Percentiles rank a stretch among this genome's conserved stretches.
phyloP scores from a whole-genome alignment of 2,888 invertebrate species.

The Linnaemya vulpina region DNA sequence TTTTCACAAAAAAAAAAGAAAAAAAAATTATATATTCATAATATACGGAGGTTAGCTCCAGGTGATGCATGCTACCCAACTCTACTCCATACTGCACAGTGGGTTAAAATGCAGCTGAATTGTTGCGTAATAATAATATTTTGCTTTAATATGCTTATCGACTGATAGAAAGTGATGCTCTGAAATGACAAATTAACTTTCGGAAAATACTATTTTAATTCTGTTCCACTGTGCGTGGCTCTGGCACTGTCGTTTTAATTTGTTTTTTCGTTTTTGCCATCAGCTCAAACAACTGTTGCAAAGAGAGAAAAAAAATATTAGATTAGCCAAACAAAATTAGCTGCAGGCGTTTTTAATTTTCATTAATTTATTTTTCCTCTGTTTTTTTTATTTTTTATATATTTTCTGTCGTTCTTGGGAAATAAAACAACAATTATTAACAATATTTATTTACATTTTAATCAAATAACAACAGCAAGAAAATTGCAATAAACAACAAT shows the following conservation, averaged over 20 bases:
- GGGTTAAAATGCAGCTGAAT: background rate
- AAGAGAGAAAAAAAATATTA: conserved; percentile 50
- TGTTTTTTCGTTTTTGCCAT: conserved; percentile 59
- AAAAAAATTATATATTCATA: too few species aligned
- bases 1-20: conserved; percentile 13
- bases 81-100: background rate
- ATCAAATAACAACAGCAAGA: conserved; percentile 51
- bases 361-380: conserved; percentile 38
- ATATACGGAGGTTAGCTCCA: conserved; percentile 36
- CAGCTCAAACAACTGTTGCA: conserved; percentile 43
- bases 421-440: conserved; percentile 44
- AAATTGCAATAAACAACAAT: conserved; percentile 43
- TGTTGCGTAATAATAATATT: too few species aligned
- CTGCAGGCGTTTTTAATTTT: conserved; percentile 53
- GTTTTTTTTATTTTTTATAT: background rate
- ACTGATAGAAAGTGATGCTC: too few species aligned
- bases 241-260: conserved; percentile 62
- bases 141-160: too few species aligned
- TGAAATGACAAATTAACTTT: too few species aligned
- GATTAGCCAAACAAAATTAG: conserved; percentile 67
- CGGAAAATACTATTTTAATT: too few species aligned
- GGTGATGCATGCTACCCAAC: conserved; percentile 42
- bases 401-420: background rate
- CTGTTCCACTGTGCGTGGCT: background rate
- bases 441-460: conserved; percentile 61